Conservation (phyloP, 2,888 invertebrate genomes). For the Scaptomyza parva region DNA sequence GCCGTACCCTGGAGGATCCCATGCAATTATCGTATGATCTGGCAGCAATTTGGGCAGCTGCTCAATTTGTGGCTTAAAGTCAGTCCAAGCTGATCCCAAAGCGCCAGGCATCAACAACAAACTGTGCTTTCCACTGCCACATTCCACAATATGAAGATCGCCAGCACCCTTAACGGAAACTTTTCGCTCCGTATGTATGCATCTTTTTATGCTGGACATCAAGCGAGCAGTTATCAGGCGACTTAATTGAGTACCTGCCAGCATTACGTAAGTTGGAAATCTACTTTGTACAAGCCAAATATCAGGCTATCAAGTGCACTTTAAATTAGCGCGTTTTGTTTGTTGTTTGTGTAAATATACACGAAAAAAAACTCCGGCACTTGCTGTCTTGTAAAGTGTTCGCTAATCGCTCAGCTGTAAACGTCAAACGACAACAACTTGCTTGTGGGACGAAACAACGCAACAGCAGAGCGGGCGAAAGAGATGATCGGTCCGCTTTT, state of each 20-base stretch:
- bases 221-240: slow-evolving; percentile 19
- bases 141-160: slow-evolving; percentile 87
- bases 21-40: slow-evolving; percentile 85
- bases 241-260: slow-evolving; percentile 33
- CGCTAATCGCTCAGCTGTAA: slow-evolving; percentile 45
- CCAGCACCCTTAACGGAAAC: slow-evolving; percentile 87
- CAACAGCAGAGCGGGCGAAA: neutral
- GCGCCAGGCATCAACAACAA: slow-evolving; percentile 92
- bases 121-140: slow-evolving; percentile 85
- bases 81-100: slow-evolving; percentile 92
- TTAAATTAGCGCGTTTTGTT: slow-evolving; percentile 26
- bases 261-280: slow-evolving; percentile 65
- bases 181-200: slow-evolving; percentile 86
- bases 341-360: slow-evolving; percentile 43
- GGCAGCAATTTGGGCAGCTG: slow-evolving; percentile 85
- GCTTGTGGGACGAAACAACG: neutral
- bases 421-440: slow-evolving; percentile 9
- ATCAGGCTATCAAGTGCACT: slow-evolving; percentile 47
- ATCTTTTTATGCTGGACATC: slow-evolving; percentile 25
- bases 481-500: neutral
- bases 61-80: slow-evolving; percentile 92
- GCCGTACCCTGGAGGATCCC: slow-evolving; percentile 96
- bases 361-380: slow-evolving; percentile 16
- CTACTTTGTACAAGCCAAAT: slow-evolving; percentile 17
- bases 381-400: slow-evolving; percentile 59